Conservation (phyloP, 1,140 invertebrate genomes). For the Ceratoteleas bidentatus region DNA sequence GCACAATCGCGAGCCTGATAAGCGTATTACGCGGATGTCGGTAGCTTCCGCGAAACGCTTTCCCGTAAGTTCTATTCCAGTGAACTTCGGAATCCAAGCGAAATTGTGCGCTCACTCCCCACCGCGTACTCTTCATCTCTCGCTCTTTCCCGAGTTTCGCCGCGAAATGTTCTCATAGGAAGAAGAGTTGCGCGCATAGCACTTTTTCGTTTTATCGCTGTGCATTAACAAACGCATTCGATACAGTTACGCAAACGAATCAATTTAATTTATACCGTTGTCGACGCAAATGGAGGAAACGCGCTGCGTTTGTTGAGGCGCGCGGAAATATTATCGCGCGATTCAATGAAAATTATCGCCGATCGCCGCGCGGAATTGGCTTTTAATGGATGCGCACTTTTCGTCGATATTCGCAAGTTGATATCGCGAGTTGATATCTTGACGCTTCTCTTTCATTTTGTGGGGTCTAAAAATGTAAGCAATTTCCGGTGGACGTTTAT, state of each 20-base stretch:
- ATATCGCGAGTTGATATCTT: no score
- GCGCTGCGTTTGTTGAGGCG: not conserved
- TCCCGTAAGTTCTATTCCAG: conserved; percentile 62
- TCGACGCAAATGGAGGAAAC: not conserved
- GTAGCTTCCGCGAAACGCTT: conserved; percentile 62
- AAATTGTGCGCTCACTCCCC: conserved; percentile 5
- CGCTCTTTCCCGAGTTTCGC: not conserved
- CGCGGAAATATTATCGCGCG: no score
- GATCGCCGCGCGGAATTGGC: no score
- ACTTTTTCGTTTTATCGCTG: conserved; percentile 22
- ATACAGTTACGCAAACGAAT: conserved; percentile 39
- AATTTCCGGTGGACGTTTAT: no score
- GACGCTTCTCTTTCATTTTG: no score
- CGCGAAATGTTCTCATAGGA: conserved; percentile 32
- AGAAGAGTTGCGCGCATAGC: conserved; percentile 16
- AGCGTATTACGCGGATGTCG: conserved; percentile 57
- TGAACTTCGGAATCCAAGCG: conserved; percentile 55
- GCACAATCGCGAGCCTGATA: conserved; percentile 56
- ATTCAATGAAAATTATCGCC: no score
- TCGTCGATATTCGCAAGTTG: no score
- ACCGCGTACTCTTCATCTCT: not conserved
- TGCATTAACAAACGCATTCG: conserved; percentile 26
- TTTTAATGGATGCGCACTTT: no score
- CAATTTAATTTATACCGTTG: conserved; percentile 16
- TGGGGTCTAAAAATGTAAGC: no score